Conservation (phyloP, 2,797 vertebrate species). For the Ptychadena robeensis region DNA sequence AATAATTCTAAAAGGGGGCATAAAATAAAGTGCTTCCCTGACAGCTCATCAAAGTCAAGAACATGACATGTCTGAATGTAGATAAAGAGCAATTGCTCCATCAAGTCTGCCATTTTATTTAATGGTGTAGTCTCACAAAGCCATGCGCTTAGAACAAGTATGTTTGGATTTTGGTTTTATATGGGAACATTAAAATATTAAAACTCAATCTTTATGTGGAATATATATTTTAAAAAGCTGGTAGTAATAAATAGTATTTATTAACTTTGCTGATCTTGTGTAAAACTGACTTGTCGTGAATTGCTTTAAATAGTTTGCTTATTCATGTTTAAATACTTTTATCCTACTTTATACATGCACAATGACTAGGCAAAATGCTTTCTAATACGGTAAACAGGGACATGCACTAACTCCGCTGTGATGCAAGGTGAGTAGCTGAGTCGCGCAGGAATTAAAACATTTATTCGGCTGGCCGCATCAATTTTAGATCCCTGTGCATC, state of each 20-base stretch:
- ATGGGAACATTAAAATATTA: not conserved
- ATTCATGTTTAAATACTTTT: no score
- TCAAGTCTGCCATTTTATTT: constrained; percentile 6
- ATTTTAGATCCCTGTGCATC: no score
- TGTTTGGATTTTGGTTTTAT: not conserved
- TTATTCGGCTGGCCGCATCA: no score
- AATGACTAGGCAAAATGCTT: no score
- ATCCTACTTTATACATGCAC: no score
- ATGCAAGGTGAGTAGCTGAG: no score
- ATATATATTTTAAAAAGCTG: not conserved
- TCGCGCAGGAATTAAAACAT: no score
- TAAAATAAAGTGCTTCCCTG: not conserved
- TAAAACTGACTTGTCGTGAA: no score
- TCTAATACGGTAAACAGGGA: no score
- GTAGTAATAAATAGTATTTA: not conserved
- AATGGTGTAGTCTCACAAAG: not conserved
- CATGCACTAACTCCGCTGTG: no score
- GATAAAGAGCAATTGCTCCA: constrained; percentile 5
- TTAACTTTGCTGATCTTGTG: no score
- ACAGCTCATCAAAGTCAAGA: constrained; percentile 11
- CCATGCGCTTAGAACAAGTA: not conserved
- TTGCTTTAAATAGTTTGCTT: no score
- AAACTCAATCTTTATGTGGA: not conserved
- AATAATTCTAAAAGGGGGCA: not conserved
- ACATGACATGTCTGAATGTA: not conserved